These are phyloP conservation scores for Lamellibrachia columna DNA, from an alignment of 2,888 invertebrate species.

Conservation along the genomic window DNA sequence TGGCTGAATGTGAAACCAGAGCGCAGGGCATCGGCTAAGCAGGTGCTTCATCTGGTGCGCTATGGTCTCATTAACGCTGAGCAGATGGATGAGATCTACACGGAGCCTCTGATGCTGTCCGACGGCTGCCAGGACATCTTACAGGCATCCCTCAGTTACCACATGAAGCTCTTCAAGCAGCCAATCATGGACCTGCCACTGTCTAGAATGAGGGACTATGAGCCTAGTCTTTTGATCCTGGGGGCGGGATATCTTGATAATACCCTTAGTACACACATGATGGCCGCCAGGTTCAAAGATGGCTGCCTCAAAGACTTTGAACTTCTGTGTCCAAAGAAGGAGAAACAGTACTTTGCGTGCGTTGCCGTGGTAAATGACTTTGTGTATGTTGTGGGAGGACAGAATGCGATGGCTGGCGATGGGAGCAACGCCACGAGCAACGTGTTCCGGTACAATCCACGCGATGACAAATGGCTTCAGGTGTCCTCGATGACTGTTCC, in stretches of 20 bases:
- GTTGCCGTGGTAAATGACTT: conserved; percentile 45
- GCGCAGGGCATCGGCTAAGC: conserved; percentile 22
- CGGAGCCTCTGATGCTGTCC: conserved; percentile 39
- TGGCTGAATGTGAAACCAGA: conserved; percentile 35
- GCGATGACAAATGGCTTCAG: conserved; percentile 45
- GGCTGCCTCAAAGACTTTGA: conserved; percentile 33
- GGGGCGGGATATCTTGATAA: conserved; percentile 47
- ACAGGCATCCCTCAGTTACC: conserved; percentile 42
- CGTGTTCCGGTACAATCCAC: conserved; percentile 44
- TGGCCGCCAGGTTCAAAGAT: conserved; percentile 37
- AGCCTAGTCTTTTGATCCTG: conserved; percentile 41
- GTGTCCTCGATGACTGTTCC: conserved; percentile 45
- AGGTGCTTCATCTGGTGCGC: conserved; percentile 38
- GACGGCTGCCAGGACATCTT: conserved; percentile 43
- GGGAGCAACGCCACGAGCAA: conserved; percentile 46
- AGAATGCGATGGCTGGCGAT: conserved; percentile 48
- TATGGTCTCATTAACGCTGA: conserved; percentile 45
- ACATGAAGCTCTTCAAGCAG: conserved; percentile 45
- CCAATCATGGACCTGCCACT: conserved; percentile 39
- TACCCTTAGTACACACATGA: conserved; percentile 41
- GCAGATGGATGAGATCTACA: conserved; percentile 43
- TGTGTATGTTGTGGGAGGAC: conserved; percentile 45
- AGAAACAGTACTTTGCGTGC: conserved; percentile 43
- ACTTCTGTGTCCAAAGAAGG: conserved; percentile 36
- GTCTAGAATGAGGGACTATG: conserved; percentile 41